Base-by-base conservation (phyloP, 2,113 vertebrate species). In the Nothobranchius furzeri region DNA sequence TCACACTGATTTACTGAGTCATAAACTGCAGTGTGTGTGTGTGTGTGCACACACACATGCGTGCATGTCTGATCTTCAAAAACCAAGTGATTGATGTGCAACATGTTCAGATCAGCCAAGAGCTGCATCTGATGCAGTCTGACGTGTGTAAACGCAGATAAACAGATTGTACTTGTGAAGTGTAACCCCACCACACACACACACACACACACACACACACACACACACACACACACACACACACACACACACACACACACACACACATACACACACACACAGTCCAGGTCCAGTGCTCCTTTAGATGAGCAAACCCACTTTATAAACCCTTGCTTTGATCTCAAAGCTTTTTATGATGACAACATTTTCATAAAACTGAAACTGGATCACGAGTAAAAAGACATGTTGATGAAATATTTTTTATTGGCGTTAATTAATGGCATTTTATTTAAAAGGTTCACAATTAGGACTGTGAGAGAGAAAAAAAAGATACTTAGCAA, bases 131-230 rank as follows among this genome's bases (percentile, higher is more conserved):
- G 43, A 58, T 75, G 61, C 64, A 47, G 51, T 25, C 17, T 59
- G 68, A 83, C 60, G 50, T 51, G 48, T 49, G 40, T 20, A 65
- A 55, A 75, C 76, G 55, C 54, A 75, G 49, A 78, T 60, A 53
- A 51, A 76, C 59, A 70, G 64, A 87, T 61, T 20, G 45, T 59
- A 37, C 61, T 75, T 54, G 45, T 71, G 60, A 58, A 68, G 49
- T 9, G 15, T 56, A 61, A 67, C 69, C 70, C 57, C 40, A 40
- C 24, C 6, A 30, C 24, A 46, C 42, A 45, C 40, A 48, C 25
- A 75, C 30, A 30, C 30, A 30, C 30, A 30, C 30, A 30, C 30
- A 30, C 30, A 30, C 30, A 30, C 25, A 30, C 25, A 30, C 25
- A 30, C 25, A 30, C 25, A 30, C 25, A 30, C 25, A 30, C 25